Evolutionary conservation across 2,113 vertebrate species (phyloP).

Genomic region (Austrofundulus limnaeus): DNA sequence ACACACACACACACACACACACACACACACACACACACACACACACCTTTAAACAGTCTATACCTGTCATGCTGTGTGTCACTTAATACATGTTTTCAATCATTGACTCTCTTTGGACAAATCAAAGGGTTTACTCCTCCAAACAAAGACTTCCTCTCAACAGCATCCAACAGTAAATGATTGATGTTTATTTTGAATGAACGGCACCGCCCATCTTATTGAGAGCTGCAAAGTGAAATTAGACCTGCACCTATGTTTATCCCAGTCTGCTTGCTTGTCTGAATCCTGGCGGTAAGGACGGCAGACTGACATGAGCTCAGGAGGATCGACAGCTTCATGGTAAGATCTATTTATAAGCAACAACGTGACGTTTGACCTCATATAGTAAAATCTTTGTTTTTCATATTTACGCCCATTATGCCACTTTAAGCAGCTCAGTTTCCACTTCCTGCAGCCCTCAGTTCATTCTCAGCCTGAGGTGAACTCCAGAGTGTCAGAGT

Average conservation of each 20-base stretch:
- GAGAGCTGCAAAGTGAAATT: constrained; percentile 51
- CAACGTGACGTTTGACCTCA: constrained; percentile 45
- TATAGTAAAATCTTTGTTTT: constrained; percentile 4
- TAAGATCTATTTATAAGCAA: constrained; percentile 27
- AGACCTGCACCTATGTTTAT: constrained; percentile 54
- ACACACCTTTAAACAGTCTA: constrained; percentile 17
- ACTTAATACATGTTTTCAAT: constrained; percentile 59
- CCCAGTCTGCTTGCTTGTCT: constrained; percentile 45
- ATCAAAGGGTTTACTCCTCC: constrained; percentile 52
- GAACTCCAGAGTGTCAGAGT: constrained; percentile 9
- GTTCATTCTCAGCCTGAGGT: constrained; percentile 16
- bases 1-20: constrained; percentile 24
- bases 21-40: constrained; percentile 35
- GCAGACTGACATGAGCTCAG: neutral
- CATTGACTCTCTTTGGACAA: constrained; percentile 63
- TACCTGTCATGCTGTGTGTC: constrained; percentile 25
- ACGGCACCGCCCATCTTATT: constrained; percentile 48
- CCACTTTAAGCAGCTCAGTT: constrained; percentile 48
- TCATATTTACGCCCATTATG: neutral
- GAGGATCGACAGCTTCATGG: constrained; percentile 29
- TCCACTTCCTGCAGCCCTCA: constrained; percentile 45
- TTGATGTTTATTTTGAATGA: constrained; percentile 66
- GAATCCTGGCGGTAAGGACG: constrained; percentile 10
- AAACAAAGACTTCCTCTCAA: constrained; percentile 65
- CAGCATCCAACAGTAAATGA: constrained; percentile 75